Base-by-base conservation (phyloP, 1,140 invertebrate genomes). In the Thalassaphorura encarpata region DNA sequence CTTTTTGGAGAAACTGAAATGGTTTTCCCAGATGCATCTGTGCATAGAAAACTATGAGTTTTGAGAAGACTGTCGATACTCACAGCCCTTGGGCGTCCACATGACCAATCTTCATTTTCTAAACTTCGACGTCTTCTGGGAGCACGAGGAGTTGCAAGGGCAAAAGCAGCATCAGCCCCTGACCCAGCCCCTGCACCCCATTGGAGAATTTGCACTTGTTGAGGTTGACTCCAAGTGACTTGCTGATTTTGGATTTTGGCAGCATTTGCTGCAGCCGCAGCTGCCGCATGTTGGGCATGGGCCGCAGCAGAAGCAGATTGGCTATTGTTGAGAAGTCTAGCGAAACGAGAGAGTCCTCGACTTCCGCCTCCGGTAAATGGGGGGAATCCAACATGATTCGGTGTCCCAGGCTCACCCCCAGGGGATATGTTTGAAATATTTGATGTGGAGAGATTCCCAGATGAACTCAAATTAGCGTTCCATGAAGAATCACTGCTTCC, bases 271-370 rank as follows among this genome's bases (percentile, higher is more conserved):
- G n/a, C n/a, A n/a, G n/a, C n/a, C n/a, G n/a, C 68, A 6, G 72
- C 68, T 16, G 72, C 57, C 24, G n/a, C n/a, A n/a, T n/a, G n/a
- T n/a, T n/a, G n/a, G n/a, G n/a, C n/a, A n/a, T n/a, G 60, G 60
- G 58, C 67, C 64, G 42, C 43, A 27, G 26, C 66, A 63, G 64
- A 73, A 58, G 29, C 56, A 46, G 29, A 53, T 49, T 26, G 45
- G 24, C 27, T 36, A 68, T 83, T 80, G 64, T 84, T 83, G 43
- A 87, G 73, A 28, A 86, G 73, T 58, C 80, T 76, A 6, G 83
- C 79, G 26, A 87, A 72, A 31, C 81, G 76, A 50, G 80, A 80
- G 21, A 85, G 76, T 6, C 82, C 72, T 16, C 77, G n/a, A n/a
- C n/a, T 78, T 67, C 26, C 26, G 36, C 19, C 54, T 46, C 39